Evolutionary conservation across 2,113 vertebrate species (phyloP).

Genomic region (Uria aalge): DNA sequence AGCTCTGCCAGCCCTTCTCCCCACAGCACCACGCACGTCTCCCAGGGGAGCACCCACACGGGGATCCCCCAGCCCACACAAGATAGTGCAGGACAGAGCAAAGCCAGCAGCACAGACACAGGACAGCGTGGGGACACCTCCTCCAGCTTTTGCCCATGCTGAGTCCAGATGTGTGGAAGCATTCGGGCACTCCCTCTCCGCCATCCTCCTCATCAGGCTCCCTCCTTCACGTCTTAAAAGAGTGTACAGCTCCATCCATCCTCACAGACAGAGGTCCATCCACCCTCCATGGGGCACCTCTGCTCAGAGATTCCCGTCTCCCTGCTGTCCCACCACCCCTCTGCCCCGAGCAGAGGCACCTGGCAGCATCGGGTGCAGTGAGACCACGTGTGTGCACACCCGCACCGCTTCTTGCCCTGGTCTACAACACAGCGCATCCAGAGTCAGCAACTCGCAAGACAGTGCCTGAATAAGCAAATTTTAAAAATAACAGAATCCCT

Average conservation of each 20-base stretch:
- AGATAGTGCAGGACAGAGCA: neutral
- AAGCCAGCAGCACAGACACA: neutral
- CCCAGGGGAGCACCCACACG: accelerated
- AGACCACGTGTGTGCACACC: neutral
- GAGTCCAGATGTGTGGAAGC: neutral
- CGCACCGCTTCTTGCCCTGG: neutral
- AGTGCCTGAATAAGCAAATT: neutral
- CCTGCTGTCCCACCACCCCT: neutral
- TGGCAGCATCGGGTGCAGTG: neutral
- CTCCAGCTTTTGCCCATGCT: neutral
- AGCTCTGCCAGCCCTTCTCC: neutral
- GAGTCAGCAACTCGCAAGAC: neutral
- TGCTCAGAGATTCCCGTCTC: neutral
- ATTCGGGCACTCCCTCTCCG: neutral
- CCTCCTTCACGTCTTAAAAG: neutral
- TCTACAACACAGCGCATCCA: neutral
- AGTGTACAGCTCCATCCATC: neutral
- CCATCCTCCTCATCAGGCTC: neutral
- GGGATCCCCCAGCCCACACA: neutral
- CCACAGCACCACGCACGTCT: neutral
- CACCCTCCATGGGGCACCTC: neutral
- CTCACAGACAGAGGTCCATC: neutral
- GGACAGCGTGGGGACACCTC: neutral
- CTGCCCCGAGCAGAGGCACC: neutral
- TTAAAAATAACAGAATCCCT: slow-evolving; percentile 9